Evolutionary conservation across 1,140 invertebrate genomes (phyloP).

Genomic region (Drosophila setifemur): DNA sequence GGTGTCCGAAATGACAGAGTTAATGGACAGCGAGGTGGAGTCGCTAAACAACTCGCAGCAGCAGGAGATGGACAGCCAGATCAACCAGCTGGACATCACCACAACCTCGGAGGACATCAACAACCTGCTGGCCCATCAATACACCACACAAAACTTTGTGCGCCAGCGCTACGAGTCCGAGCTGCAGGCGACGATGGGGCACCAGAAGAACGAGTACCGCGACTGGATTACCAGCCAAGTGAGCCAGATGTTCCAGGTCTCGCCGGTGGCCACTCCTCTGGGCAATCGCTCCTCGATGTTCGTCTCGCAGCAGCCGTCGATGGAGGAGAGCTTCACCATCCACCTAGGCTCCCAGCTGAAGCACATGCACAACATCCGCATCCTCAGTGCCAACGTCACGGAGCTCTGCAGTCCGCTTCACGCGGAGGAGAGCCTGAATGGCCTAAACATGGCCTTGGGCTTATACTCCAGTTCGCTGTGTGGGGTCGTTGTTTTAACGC

Average conservation of each 20-base stretch:
- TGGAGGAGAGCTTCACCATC: conserved; percentile 98
- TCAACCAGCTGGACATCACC: conserved; percentile 78
- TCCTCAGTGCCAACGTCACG: conserved; percentile 93
- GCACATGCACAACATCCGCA: conserved; percentile 98
- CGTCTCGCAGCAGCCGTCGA: conserved; percentile 76
- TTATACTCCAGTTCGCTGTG: conserved; percentile 96
- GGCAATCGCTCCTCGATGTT: conserved; percentile 82
- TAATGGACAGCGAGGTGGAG: conserved; percentile 87
- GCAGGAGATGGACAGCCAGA: conserved; percentile 83
- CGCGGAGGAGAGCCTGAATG: conserved; percentile 83
- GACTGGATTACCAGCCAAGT: conserved; percentile 88
- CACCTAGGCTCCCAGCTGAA: conserved; percentile 98
- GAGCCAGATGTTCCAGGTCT: conserved; percentile 70
- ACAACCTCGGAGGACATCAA: conserved; percentile 87
- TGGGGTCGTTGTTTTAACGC: conserved; percentile 93
- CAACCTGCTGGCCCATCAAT: conserved; percentile 87
- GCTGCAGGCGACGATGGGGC: conserved; percentile 88
- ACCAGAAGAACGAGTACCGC: conserved; percentile 90
- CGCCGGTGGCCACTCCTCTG: conserved; percentile 69
- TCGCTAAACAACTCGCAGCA: conserved; percentile 85
- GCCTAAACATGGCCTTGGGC: conserved; percentile 94
- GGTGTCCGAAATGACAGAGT: conserved; percentile 86
- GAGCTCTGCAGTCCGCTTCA: conserved; percentile 89
- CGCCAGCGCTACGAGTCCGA: conserved; percentile 91
- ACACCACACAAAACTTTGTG: conserved; percentile 87